These are phyloP conservation scores for Eremobia ochroleuca DNA, from an alignment of 2,888 invertebrate species.

Conservation along the genomic window DNA sequence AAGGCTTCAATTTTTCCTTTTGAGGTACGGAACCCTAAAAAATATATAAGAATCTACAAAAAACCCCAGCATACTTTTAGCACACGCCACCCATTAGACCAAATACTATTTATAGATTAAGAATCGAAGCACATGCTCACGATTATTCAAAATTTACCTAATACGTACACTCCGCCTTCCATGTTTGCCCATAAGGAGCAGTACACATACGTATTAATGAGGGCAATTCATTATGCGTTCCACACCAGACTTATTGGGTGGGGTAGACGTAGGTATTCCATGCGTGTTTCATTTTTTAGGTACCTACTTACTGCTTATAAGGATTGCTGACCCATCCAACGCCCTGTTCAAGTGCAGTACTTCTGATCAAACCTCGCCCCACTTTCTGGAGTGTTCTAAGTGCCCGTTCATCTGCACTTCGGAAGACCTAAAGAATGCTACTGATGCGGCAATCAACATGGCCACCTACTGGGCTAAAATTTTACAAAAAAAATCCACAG, in stretches of 20 bases:
- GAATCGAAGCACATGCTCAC: conserved; percentile 34
- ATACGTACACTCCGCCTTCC: conserved; percentile 50
- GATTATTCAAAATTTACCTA: conserved; percentile 59
- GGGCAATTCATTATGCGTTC: conserved; percentile 61
- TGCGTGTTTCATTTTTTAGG: conserved; percentile 23
- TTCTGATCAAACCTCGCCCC: no score
- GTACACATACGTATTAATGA: conserved; percentile 55
- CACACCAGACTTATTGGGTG: conserved; percentile 59
- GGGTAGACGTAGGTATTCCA: conserved; percentile 46
- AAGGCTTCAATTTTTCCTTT: no score
- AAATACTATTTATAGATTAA: conserved; percentile 38
- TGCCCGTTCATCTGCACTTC: no score
- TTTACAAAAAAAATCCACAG: no score
- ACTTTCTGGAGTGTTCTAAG: no score
- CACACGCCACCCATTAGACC: conserved; percentile 32
- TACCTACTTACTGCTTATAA: background rate
- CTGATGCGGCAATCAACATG: no score
- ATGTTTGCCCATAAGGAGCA: conserved; percentile 59
- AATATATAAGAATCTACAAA: background rate
- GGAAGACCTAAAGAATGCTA: no score
- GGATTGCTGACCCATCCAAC: no score
- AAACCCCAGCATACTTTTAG: conserved; percentile 1
- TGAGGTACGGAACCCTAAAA: no score
- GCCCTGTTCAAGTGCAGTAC: no score
- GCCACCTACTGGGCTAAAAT: no score